Evolutionary conservation across 2,797 vertebrate species (phyloP), one percentile per base, ranked within the genome.

Genomic region (Fratercula arctica): DNA sequence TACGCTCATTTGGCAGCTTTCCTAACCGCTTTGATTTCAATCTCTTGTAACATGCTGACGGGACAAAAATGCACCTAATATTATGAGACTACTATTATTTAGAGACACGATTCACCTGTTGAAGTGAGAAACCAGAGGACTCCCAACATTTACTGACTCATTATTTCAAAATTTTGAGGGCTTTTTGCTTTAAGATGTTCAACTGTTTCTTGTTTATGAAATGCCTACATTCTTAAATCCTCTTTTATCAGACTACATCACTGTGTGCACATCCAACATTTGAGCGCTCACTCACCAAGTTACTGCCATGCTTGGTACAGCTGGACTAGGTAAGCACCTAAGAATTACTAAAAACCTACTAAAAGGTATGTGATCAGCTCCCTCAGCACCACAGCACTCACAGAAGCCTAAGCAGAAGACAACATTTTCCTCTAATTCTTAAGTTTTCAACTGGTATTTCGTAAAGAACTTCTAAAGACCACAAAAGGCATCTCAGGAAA

Each of bases 1-100:
- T 74, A 87, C 9, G 23, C 81, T 92, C 89, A 64, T 83, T 79
- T 96, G 87, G 96, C 95, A 97, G 85, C 87, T 67, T 76, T 94
- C 85, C 92, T 94, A 35, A 46, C 84, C 33, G 6, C 78, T 95
- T 67, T 91, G 93, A 91, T 89, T 85, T 57, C 31, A 86, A 94
- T 93, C 88, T 96, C 90, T 80, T 83, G 35, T 37, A 89, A 89
- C 78, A 60, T 3, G 29, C 67, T 89, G 76, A 97, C 86, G 87
- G 81, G 54, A 86, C 80, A 96, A 81, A 96, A 96, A 77, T 39
- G 31, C 77, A 77, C 50, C 78, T 90, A 73, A 73, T 63, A 70
- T 16, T 87, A 91, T 29, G 57, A 91, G 76, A 77, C n/a, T 89
- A 33, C 46, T 90, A 33, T 10, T 93, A n/a, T 50, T 92, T 43